phyloP scores from a whole-genome alignment of 2,113 vertebrate species.

The Mohoua ochrocephala region DNA sequence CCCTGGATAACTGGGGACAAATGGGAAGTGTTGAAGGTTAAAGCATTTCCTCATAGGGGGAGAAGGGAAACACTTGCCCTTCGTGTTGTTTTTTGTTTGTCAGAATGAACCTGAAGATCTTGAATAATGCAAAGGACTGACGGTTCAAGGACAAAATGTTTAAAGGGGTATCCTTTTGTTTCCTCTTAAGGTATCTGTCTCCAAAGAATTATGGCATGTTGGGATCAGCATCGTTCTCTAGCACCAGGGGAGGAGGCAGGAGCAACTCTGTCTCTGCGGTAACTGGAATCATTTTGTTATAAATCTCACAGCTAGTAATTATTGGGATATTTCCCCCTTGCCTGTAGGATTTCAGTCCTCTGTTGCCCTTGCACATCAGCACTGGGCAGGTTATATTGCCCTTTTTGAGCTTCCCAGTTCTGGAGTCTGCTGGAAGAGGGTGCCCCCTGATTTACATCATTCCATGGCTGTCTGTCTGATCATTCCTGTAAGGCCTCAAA shows the following conservation, averaged over 20 bases:
- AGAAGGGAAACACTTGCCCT: neutral
- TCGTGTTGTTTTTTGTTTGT: neutral
- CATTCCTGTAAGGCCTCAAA: neutral
- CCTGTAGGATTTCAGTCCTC: neutral
- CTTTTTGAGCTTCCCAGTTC: neutral
- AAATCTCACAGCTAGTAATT: neutral
- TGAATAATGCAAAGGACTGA: neutral
- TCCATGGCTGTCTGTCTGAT: neutral
- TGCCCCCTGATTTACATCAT: neutral
- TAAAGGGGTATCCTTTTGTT: neutral
- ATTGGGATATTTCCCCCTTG: neutral
- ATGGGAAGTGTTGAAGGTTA: neutral
- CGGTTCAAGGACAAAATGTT: neutral
- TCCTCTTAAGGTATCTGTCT: conserved; percentile 69
- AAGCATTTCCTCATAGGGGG: neutral
- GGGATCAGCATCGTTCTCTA: neutral
- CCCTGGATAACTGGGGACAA: neutral
- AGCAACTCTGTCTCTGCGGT: conserved; percentile 32
- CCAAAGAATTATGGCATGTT: conserved; percentile 22
- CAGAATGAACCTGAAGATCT: neutral
- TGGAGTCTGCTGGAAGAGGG: neutral
- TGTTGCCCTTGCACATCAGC: neutral
- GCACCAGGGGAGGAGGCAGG: neutral
- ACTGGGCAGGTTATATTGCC: neutral
- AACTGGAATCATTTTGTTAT: neutral